Evolutionary conservation across 2,888 invertebrate species (phyloP), one percentile per base, ranked within the genome.

Genomic region (Catocala fraxini): DNA sequence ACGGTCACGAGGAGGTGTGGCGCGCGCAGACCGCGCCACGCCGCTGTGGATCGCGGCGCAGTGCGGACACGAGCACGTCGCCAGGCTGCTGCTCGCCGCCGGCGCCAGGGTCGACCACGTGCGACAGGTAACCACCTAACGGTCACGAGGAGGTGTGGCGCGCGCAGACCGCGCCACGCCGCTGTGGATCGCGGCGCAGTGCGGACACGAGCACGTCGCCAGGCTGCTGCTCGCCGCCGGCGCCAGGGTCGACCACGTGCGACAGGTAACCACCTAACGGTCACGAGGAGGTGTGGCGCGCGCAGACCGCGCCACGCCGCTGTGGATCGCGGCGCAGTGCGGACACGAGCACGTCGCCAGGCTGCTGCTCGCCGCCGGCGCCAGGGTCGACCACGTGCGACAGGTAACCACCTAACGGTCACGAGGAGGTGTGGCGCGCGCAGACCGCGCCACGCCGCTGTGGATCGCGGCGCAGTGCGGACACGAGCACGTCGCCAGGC

Each of bases 311-410:
- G 97, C 98, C 84, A 97, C 98, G 52, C 97, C 99, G 66, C 95
- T 99, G 72, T 99, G 98, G 98, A 99, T 99, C 81, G 97, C 98
- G 45, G 96, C 98, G 71, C 99, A 99, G 95, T 98, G 98, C 97
- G 99, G 98, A 0, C 98, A 98, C 93, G 96, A 97, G 85, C 96
- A 96, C 83, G 97, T 97, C 51, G 98, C 97, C 61, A 95, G 96
- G 70, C 95, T 96, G 81, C 94, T 99, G 79, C 94, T 98, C 70
- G 96, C 96, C 81, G 95, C 96, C 74, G 98, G 98, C 49, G 98
- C 98, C 43, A 92, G 95, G 77, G 97, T 98, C 25, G 98, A 98
- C 93, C 95, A 96, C 3, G 95, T 97, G 34, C 94, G 98, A 88
- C 97, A 97, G 94, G 98, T 97, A 15, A 15, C 15, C 15, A 15